Evolutionary conservation across 2,797 vertebrate species (phyloP).

Genomic region (Pristis pectinata): DNA sequence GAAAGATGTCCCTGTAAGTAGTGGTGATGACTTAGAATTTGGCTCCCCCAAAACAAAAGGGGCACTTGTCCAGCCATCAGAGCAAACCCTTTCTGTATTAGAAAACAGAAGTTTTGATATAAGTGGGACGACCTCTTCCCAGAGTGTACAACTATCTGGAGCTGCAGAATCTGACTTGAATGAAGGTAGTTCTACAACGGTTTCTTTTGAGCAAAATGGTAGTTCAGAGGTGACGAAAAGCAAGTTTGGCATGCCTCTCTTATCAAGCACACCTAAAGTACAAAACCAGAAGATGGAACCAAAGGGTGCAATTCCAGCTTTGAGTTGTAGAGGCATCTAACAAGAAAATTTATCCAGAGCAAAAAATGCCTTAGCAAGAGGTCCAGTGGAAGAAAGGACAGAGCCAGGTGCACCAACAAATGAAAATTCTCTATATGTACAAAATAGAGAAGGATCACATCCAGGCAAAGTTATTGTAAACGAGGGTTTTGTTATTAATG

Average conservation of each 20-base stretch:
- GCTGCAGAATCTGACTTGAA: not conserved
- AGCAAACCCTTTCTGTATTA: not conserved
- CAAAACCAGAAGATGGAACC: not conserved
- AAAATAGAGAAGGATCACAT: not conserved
- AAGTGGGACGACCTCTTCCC: not conserved
- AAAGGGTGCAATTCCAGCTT: not conserved
- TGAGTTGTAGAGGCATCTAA: not conserved
- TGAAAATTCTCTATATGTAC: not conserved
- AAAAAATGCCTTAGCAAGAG: too few relatives aligned
- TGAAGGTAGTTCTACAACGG: too few relatives aligned
- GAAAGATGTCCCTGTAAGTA: not conserved
- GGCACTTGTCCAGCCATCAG: not conserved
- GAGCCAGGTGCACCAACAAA: not conserved
- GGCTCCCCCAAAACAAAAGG: not conserved
- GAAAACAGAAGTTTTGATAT: not conserved
- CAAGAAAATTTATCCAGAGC: not conserved
- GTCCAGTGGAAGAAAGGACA: not conserved
- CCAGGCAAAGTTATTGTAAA: not conserved
- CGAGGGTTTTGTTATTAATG: not conserved
- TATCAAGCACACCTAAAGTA: slow-evolving; percentile 18
- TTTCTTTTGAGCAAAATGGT: not conserved
- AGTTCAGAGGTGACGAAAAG: not conserved
- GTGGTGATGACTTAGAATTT: not conserved
- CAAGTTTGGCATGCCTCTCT: not conserved
- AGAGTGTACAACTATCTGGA: not conserved